These are phyloP conservation scores for Pemphigus obesinymphae DNA, from an alignment of 1,140 invertebrate genomes.

Conservation along the genomic window DNA sequence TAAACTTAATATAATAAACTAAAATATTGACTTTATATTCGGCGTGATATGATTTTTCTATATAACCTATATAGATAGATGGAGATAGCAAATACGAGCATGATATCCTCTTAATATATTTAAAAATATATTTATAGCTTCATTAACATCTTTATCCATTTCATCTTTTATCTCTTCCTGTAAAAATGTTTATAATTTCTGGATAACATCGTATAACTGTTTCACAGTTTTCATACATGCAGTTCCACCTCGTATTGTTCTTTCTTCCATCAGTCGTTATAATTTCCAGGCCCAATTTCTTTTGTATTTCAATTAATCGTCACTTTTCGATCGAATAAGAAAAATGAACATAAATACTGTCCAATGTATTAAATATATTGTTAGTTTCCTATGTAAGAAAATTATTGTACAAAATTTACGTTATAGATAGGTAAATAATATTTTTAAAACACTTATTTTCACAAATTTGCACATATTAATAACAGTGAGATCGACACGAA, in stretches of 20 bases:
- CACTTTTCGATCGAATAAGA: background rate
- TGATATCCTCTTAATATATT: too few species aligned
- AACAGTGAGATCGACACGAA: background rate
- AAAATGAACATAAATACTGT: background rate
- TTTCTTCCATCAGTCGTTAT: constrained; percentile 7
- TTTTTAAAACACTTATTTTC: background rate
- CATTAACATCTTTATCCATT: background rate
- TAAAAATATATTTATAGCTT: too few species aligned
- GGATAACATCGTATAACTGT: background rate
- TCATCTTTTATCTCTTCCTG: background rate
- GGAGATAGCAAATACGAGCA: too few species aligned
- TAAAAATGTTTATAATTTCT: background rate
- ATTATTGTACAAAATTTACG: too few species aligned
- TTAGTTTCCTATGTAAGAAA: background rate
- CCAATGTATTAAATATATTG: background rate
- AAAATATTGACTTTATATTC: too few species aligned
- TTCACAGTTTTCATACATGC: background rate
- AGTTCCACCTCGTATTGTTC: too few species aligned
- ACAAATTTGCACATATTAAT: background rate
- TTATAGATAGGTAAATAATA: too few species aligned
- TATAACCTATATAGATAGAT: too few species aligned
- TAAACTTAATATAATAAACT: too few species aligned
- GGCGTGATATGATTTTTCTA: background rate
- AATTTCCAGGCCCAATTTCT: background rate
- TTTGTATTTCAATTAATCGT: background rate